Base-by-base conservation (phyloP, 2,888 invertebrate species). In the Lithosia quadra region DNA sequence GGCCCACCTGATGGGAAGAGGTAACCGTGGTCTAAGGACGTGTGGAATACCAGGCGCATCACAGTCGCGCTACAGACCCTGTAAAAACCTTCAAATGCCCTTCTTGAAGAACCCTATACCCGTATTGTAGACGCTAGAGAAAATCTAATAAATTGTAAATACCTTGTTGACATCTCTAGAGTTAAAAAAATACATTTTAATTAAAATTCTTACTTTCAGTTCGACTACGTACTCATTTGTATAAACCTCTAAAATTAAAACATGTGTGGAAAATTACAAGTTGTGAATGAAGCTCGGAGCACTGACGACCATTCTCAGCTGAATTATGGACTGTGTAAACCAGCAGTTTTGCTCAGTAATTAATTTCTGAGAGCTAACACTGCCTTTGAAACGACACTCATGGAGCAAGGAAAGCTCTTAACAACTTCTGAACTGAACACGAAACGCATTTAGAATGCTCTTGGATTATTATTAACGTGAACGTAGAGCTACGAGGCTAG, bases 261-360 rank as follows among this genome's bases (percentile, higher is more conserved):
- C 66, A 71, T 66, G 56, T 57, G 71, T 69, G 61, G 73, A 73
- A 63, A 74, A 78, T 80, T 77, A 80, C 77, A 73, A 79, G 80
- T 83, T 81, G 65, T 76, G 72, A 78, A 78, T 73, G 72, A 63
- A 65, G 36, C 53, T 15, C 18, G 15, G 34, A 56, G 64, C 76
- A 70, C 73, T 71, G 78, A 78, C 78, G 78, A 22, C 78, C 70
- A 76, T 83, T 87, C 81, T 76, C 79, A 76, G 83, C 83, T 85
- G 86, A 88, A 88, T 87, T 85, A 84, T 63, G 34, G 78, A 86
- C 79, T 85, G 81, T 78, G 77, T 75, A 80, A 82, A 85, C 83
- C 81, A 81, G 75, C 75, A 84, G 83, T 84, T 87, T 84, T 83
- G 79, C 85, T 81, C 80, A 86, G 89, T 88, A 90, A 91, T 92